Conservation (phyloP, 2,888 invertebrate genomes). For the Trissolcus brochymenae region DNA sequence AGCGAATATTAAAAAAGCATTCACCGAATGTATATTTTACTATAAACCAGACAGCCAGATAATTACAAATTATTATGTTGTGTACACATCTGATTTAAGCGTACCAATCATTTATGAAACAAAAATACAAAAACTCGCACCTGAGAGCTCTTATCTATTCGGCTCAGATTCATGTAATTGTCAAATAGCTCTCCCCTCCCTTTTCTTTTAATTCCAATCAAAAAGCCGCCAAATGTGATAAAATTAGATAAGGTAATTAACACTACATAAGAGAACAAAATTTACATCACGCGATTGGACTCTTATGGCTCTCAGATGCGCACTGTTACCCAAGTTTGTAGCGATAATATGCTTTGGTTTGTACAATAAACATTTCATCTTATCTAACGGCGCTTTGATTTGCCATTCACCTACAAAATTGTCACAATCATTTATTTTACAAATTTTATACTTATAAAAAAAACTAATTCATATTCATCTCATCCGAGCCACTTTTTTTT, state of each 20-base stretch:
- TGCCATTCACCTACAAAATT: conserved; percentile 22
- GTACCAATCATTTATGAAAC: conserved; percentile 5
- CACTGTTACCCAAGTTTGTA: conserved; percentile 70
- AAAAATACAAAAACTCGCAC: conserved; percentile 5
- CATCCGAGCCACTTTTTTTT: conserved; percentile 27
- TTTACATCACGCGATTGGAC: conserved; percentile 31
- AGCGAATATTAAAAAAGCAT: conserved; percentile 20
- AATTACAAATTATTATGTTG: conserved; percentile 38
- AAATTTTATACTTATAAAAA: neutral
- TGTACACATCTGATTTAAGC: neutral
- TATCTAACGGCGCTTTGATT: conserved; percentile 59
- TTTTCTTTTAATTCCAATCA: conserved; percentile 32
- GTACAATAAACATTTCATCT: conserved; percentile 74
- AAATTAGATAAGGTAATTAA: neutral
- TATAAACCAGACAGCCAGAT: conserved; percentile 34
- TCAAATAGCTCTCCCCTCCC: neutral
- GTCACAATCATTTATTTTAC: neutral
- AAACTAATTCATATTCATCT: no score
- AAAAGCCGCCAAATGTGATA: conserved; percentile 59
- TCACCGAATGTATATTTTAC: conserved; percentile 52
- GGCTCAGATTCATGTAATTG: neutral
- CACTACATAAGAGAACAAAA: neutral
- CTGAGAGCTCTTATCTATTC: conserved; percentile 8
- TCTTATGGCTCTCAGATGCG: conserved; percentile 72
- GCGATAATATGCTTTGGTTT: conserved; percentile 72